phyloP scores from a whole-genome alignment of 2,797 vertebrate genomes.

The Glyptemys insculpta region DNA sequence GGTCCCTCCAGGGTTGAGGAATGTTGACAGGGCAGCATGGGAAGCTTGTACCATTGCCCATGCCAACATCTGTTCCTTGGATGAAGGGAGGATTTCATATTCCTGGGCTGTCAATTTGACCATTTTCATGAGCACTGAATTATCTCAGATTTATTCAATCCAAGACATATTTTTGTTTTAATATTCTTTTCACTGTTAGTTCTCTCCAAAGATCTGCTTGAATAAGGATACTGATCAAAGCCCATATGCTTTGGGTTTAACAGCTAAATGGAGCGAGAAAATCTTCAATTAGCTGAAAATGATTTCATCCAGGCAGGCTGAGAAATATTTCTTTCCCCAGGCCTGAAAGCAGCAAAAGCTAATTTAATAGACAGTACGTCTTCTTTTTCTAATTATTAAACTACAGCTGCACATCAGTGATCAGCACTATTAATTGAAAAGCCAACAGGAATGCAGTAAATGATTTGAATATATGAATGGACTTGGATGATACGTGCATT shows the following conservation, averaged over 20 bases:
- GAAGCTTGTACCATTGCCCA: not conserved
- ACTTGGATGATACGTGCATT: not conserved
- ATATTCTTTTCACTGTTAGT: not conserved
- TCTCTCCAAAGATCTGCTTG: not conserved
- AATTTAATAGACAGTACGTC: constrained; percentile 9
- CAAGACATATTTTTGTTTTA: not conserved
- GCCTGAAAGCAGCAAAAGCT: constrained; percentile 28
- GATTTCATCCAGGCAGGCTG: constrained; percentile 27
- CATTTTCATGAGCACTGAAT: not conserved
- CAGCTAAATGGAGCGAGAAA: constrained; percentile 62
- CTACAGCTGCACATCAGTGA: not conserved
- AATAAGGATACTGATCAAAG: constrained; percentile 26
- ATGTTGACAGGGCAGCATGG: not conserved
- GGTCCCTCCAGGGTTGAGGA: not conserved
- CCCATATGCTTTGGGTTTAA: constrained; percentile 45
- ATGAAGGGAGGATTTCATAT: not conserved
- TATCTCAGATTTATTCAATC: not conserved
- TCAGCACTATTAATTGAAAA: not conserved
- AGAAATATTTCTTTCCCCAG: constrained; percentile 15
- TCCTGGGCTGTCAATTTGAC: not conserved
- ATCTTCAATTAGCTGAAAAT: constrained; percentile 67
- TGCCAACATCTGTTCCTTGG: not conserved
- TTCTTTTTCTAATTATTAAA: constrained; percentile 29
- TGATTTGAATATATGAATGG: not conserved
- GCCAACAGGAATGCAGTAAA: not conserved